Conservation (phyloP, 2,888 invertebrate genomes). For the Chaetogeoica ovagalla region DNA sequence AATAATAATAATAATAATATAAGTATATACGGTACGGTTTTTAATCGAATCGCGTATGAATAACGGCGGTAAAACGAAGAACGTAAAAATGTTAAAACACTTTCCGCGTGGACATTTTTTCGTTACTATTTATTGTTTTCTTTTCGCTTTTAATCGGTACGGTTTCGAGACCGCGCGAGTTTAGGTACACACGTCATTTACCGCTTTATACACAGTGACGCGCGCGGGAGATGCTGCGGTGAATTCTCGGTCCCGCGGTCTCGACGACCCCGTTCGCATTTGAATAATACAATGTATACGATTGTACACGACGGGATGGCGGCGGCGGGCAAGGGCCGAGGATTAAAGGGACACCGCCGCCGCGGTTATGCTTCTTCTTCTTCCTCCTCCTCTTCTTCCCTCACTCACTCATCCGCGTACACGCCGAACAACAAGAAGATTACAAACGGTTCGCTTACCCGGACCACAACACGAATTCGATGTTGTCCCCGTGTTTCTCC, state of each 20-base stretch:
- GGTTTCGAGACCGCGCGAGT: too few species aligned
- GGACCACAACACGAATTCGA: slow-evolving; percentile 93
- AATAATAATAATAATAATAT: too few species aligned
- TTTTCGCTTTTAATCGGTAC: slow-evolving; percentile 1
- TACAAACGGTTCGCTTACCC: slow-evolving; percentile 68
- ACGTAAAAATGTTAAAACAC: too few species aligned
- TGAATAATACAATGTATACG: not conserved
- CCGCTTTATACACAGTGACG: too few species aligned
- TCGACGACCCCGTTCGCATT: slow-evolving; percentile 1
- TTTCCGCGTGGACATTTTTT: too few species aligned
- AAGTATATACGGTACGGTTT: too few species aligned
- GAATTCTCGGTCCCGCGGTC: not conserved
- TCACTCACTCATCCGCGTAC: not conserved
- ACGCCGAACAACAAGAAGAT: not conserved
- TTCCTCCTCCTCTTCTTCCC: not conserved
- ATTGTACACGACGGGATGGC: too few species aligned
- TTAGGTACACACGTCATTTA: too few species aligned
- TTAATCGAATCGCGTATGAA: too few species aligned
- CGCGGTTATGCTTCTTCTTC: not conserved
- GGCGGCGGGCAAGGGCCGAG: not conserved
- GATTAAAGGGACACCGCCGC: slow-evolving; percentile 9
- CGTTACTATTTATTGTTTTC: not conserved
- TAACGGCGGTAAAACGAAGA: too few species aligned
- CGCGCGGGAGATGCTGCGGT: not conserved
- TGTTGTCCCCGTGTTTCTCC: slow-evolving; percentile 78